Evolutionary conservation across 2,888 invertebrate genomes (phyloP).

Genomic region (Oscheius myriophilus): DNA sequence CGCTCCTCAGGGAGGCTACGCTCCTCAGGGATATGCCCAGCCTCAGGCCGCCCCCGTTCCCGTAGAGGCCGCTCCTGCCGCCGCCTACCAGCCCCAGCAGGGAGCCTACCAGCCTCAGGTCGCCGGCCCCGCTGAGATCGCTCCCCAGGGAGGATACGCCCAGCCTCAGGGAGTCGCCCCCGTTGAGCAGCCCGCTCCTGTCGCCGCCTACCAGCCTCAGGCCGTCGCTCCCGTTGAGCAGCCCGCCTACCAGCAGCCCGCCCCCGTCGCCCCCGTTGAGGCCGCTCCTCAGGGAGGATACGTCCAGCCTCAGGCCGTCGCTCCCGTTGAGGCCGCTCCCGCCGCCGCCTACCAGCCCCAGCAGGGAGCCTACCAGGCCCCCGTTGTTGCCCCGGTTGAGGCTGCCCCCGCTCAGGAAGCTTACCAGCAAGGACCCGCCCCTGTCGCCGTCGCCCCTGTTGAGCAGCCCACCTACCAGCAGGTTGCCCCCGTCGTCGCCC

Average conservation of each 20-base stretch:
- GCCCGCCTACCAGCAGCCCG: constrained; percentile 27
- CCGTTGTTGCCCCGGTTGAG: constrained; percentile 2
- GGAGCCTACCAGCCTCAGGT: constrained; percentile 5
- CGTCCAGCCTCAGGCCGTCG: constrained; percentile 6
- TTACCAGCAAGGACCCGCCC: constrained; percentile 33
- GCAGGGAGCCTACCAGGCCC: constrained; percentile 10
- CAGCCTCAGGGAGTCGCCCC: constrained; percentile 10
- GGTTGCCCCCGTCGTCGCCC: constrained; percentile 38
- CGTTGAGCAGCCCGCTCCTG: constrained; percentile 32
- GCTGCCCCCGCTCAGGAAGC: constrained; percentile 33
- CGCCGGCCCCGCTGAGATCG: constrained; percentile 1
- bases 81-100: constrained; percentile 7
- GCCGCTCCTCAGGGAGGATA: constrained; percentile 10
- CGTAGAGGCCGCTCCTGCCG: constrained; percentile 1
- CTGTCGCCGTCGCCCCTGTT: constrained; percentile 7
- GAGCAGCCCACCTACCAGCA: constrained; percentile 32
- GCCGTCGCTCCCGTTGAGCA: constrained; percentile 34
- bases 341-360: constrained; percentile 7
- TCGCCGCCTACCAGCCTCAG: constrained; percentile 8
- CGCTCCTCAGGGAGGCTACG: background rate
- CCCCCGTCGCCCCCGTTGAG: constrained; percentile 28
- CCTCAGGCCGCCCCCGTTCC: constrained; percentile 10
- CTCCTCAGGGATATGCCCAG: background rate
- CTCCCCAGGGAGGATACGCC: constrained; percentile 32
- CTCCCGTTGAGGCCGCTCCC: constrained; percentile 2